Base-by-base conservation (phyloP, 2,797 vertebrate genomes). In the Hyperoplus lanceolatus region DNA sequence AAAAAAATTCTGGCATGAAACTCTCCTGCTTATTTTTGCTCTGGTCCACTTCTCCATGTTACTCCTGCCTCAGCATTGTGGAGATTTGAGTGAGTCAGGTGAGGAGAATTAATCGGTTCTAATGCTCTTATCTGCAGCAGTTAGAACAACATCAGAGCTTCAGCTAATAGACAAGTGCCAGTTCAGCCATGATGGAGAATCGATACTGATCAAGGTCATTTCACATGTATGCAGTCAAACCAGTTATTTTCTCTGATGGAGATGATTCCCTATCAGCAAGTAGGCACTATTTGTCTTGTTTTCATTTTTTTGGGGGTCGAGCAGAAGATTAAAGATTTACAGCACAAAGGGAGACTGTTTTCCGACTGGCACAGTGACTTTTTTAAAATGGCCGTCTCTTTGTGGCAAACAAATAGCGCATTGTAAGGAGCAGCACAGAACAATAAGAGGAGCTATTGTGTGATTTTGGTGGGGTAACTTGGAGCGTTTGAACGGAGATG, bases 111-210 rank as follows among this genome's bases (percentile, higher is more conserved):
- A 93, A 93, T 93, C 78, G 76, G 77, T 41, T 57, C 12, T 94
- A 95, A 95, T 94, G 89, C 94, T 94, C 89, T 95, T 94, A 94
- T 81, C 77, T 77, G 76, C 70, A 73, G 83, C 76, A n/a, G 77
- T 80, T 76, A 58, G 81, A 89, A 82, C 81, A 65, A 78, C 80
- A 81, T 83, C 57, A 67, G 76, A 67, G 73, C 61, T 80, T 65
- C 58, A 41, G 54, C 46, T 77, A 77, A 91, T 80, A 89, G 84
- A 84, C 80, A 48, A 80, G 70, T 77, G 70, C 81, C 83, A 78
- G 77, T 88, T 72, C 69, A 80, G 67, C 55, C 75, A 39, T 58
- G 72, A 83, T 70, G 82, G 68, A 79, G 72, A 74, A 83, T 46
- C 12, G 45, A 79, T 75, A 84, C 69, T 65, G 70, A 73, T 46